Evolutionary conservation across 2,113 vertebrate species (phyloP), one percentile per base, ranked within the genome.

Genomic region (Apodemus sylvaticus): DNA sequence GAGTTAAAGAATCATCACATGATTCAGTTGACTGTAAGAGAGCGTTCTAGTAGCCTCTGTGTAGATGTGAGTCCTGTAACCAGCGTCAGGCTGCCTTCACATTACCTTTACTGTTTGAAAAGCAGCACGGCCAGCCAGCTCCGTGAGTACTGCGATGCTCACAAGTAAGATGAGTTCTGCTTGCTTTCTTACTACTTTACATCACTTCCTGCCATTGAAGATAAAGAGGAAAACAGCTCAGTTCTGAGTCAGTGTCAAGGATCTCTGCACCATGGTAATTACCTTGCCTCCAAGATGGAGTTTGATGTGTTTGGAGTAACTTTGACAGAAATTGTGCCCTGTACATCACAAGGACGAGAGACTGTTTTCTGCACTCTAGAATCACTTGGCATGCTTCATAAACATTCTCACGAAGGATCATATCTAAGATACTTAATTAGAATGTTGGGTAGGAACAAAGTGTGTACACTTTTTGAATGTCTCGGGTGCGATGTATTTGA

Each of bases 101-200:
- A 55, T 94, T 91, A 31, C 29, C 64, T 90, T 51, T 68, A 86
- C 45, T n/a, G 55, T 83, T 93, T 96, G 62, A 86, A 96, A 93
- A 83, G 4, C 51, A 79, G 45, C 51, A 31, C 74, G 39, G 88
- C 20, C 22, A 78, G 68, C 16, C 51, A 94, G 64, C 39, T 70
- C n/a, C 26, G 22, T 42, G 58, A 83, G 24, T 17, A 58, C 53
- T 36, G 71, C 64, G 26, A 85, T 77, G 66, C 81, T 90, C 91
- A 77, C 29, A 74, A 88, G 71, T 82, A 90, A 76, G 26, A 39
- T 81, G 4, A 70, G 36, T 53, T 39, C 58, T n/a, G 68, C 88
- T 96, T 91, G 29, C 70, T 88, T 88, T 24, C 31, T 82, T 66
- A 53, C 64, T 70, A 70, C 16, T 86, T 95, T 94, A 51, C 3